Evolutionary conservation across 2,797 vertebrate genomes (phyloP).

Genomic region (Odontamblyopus rebecca): DNA sequence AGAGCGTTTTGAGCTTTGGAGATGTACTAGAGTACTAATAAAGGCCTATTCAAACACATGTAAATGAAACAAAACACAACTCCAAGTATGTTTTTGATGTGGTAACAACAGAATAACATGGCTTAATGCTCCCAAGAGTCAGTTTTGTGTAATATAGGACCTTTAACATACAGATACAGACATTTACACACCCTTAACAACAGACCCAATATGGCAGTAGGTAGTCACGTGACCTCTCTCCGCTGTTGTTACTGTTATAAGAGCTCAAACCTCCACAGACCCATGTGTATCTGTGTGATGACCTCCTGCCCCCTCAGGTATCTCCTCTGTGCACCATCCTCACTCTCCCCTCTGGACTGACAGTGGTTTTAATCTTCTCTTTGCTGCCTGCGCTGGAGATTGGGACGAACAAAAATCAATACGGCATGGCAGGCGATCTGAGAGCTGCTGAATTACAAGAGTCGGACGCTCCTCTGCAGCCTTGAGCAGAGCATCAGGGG

Average conservation of each 20-base stretch:
- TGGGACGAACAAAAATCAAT: slow-evolving; percentile 99
- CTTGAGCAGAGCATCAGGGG: slow-evolving; percentile 67
- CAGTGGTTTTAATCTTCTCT: slow-evolving; percentile 99
- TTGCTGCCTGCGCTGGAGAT: slow-evolving; percentile 95
- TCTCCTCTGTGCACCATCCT: slow-evolving; percentile 90
- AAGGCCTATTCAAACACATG: no score
- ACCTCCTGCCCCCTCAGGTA: slow-evolving; percentile 69
- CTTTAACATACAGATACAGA: not conserved
- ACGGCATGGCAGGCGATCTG: slow-evolving; percentile 94
- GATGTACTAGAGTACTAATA: no score
- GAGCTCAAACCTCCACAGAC: slow-evolving; percentile 71
- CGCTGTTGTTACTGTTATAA: not conserved
- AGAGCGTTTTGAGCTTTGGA: no score
- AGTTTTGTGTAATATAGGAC: no score
- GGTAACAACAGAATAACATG: no score
- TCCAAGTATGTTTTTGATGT: no score
- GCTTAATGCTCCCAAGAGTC: no score
- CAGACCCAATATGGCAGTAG: not conserved
- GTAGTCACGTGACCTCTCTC: not conserved
- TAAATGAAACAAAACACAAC: no score
- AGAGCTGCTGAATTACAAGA: slow-evolving; percentile 84
- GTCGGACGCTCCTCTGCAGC: slow-evolving; percentile 64
- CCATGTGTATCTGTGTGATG: slow-evolving; percentile 76
- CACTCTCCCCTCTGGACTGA: slow-evolving; percentile 98
- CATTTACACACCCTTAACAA: not conserved